Percentiles rank a stretch among this genome's conserved stretches.
phyloP scores from a whole-genome alignment of 2,797 vertebrate genomes.

The Leptatherina wallacei region DNA sequence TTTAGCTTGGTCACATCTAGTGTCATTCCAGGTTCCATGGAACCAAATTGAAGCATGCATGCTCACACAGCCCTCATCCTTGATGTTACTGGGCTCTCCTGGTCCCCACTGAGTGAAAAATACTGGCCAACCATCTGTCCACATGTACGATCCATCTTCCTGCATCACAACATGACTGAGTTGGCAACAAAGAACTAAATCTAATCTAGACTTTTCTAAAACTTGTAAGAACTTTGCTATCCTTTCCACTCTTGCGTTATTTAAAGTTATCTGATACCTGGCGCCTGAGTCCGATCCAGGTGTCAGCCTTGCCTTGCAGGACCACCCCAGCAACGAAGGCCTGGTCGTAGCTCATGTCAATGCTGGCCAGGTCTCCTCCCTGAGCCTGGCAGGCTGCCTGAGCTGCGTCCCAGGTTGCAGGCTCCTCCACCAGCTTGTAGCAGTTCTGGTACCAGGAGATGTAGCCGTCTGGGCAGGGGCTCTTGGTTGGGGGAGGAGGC shows the following conservation, averaged over 20 bases:
- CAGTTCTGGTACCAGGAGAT: constrained; percentile 83
- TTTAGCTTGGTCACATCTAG: constrained; percentile 73
- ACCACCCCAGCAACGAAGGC: constrained; percentile 81
- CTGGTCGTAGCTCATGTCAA: constrained; percentile 87
- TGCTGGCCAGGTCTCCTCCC: constrained; percentile 80
- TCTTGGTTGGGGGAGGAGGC: constrained; percentile 73
- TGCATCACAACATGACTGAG: constrained; percentile 29
- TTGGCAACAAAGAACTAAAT: background rate
- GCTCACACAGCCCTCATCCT: constrained; percentile 82
- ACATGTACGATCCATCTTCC: constrained; percentile 72
- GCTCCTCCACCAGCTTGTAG: constrained; percentile 80
- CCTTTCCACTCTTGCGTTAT: background rate
- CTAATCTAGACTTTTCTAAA: background rate
- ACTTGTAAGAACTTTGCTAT: background rate
- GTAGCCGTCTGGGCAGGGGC: constrained; percentile 76
- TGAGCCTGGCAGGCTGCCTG: constrained; percentile 66
- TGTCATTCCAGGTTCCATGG: constrained; percentile 87
- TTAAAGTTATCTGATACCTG: constrained; percentile 50
- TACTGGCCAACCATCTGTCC: constrained; percentile 84
- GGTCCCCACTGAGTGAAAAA: constrained; percentile 86
- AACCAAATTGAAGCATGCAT: constrained; percentile 67
- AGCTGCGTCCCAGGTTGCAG: constrained; percentile 76
- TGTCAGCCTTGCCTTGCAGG: constrained; percentile 73
- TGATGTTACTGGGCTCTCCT: constrained; percentile 78
- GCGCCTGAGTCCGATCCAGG: constrained; percentile 84